phyloP scores from a whole-genome alignment of 1,140 invertebrate species.

The Papilio polytes region DNA sequence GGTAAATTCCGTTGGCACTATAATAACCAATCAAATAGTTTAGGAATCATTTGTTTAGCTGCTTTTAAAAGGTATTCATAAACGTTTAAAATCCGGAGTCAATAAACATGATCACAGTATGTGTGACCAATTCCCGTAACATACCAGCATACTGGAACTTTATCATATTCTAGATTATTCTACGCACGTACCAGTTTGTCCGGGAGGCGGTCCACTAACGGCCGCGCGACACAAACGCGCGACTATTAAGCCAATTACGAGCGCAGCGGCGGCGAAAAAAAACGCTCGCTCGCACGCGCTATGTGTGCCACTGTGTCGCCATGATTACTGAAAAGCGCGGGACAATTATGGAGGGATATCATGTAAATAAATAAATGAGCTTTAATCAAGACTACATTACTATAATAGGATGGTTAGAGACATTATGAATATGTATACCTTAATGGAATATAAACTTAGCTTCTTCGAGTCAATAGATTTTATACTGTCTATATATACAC shows the following conservation, averaged over 20 bases:
- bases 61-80: not conserved
- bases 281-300: conserved; percentile 40
- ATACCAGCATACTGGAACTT: conserved; percentile 23
- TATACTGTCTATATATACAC: no score
- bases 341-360: conserved; percentile 13
- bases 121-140: not conserved
- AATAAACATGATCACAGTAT: conserved; percentile 15
- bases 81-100: conserved; percentile 7
- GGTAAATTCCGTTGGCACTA: no score
- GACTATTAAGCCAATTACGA: conserved; percentile 54
- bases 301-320: conserved; percentile 43
- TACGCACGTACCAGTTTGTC: conserved; percentile 41
- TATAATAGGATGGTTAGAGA: not conserved
- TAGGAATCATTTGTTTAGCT: not conserved
- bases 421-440: not conserved
- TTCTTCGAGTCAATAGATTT: no score
- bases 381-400: conserved; percentile 9
- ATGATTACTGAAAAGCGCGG: conserved; percentile 7
- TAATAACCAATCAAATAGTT: not conserved
- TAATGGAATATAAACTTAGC: not conserved
- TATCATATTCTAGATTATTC: conserved; percentile 33
- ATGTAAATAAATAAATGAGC: conserved; percentile 8
- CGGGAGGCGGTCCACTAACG: conserved; percentile 42
- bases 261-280: conserved; percentile 40
- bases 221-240: conserved; percentile 6